Conservation (phyloP, 2,888 invertebrate species). For the Papilio protenor region DNA sequence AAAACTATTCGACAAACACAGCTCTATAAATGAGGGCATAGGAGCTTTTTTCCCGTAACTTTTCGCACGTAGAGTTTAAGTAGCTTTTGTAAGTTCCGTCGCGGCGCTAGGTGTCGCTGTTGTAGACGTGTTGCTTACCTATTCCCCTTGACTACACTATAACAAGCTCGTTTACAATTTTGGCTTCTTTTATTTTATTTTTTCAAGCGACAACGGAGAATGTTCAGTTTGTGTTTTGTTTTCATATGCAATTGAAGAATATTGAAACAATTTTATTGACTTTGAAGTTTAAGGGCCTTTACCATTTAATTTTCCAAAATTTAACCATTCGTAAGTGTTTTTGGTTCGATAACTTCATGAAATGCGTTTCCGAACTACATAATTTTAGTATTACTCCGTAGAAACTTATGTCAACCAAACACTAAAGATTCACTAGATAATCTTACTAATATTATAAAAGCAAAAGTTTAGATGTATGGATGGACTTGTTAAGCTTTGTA, state of each 20-base stretch:
- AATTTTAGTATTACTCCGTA: too few species aligned
- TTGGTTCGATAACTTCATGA: too few species aligned
- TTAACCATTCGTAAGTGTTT: too few species aligned
- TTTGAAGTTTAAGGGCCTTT: too few species aligned
- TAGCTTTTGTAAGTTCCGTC: constrained; percentile 23
- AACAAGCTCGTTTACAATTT: constrained; percentile 41
- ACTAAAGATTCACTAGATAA: too few species aligned
- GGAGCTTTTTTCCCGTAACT: constrained; percentile 11
- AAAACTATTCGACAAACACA: not conserved
- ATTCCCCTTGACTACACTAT: constrained; percentile 62
- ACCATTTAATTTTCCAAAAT: too few species aligned
- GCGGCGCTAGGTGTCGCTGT: constrained; percentile 39
- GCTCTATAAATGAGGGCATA: not conserved
- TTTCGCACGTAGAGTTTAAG: constrained; percentile 23
- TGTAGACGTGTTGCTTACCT: constrained; percentile 57
- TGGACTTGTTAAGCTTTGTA: too few species aligned
- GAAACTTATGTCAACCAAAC: too few species aligned
- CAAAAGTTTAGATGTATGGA: too few species aligned
- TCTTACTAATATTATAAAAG: too few species aligned
- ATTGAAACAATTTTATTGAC: too few species aligned
- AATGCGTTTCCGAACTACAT: too few species aligned
- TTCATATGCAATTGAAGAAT: not conserved
- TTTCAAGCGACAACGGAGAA: constrained; percentile 7
- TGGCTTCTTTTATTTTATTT: constrained; percentile 29
- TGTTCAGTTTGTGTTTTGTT: constrained; percentile 19